phyloP scores from a whole-genome alignment of 2,888 invertebrate genomes.

The Cosmorhoe ocellata region DNA sequence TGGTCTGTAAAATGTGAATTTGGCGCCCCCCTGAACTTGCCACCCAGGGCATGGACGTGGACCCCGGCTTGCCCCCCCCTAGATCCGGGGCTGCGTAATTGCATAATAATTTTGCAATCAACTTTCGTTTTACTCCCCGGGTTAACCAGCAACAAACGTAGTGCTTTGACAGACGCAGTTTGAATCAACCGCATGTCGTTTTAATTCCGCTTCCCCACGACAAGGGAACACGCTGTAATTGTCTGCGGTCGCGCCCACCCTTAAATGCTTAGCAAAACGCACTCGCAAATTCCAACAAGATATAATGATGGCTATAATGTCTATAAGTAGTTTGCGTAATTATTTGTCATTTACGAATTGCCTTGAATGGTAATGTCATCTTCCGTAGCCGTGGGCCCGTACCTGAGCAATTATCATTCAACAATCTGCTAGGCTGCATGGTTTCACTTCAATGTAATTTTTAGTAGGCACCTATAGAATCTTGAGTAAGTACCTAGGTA shows the following conservation, averaged over 20 bases:
- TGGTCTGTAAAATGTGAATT: no score
- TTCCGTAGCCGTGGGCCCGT: constrained; percentile 52
- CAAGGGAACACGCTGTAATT: constrained; percentile 53
- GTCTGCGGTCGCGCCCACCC: constrained; percentile 51
- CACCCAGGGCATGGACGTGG: no score
- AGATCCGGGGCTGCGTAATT: no score
- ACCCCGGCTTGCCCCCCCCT: no score
- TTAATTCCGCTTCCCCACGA: constrained; percentile 48
- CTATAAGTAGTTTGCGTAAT: constrained; percentile 52
- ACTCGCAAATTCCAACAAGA: constrained; percentile 54
- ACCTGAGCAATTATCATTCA: constrained; percentile 35
- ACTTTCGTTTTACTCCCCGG: constrained; percentile 17
- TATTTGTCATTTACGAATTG: constrained; percentile 56
- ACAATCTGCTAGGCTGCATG: constrained; percentile 17
- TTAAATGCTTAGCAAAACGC: constrained; percentile 24
- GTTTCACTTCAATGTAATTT: constrained; percentile 1
- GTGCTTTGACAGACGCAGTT: constrained; percentile 48
- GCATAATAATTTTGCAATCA: constrained; percentile 12
- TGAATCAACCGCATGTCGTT: constrained; percentile 56
- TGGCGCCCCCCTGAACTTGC: no score
- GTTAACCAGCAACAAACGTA: constrained; percentile 29
- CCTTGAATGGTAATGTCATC: constrained; percentile 51
- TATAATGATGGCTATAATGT: constrained; percentile 44
- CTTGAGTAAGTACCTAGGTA: no score
- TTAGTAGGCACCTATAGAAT: no score